These are phyloP conservation scores for Eriosoma lanigerum DNA, from an alignment of 1,140 invertebrate species.

Conservation along the genomic window DNA sequence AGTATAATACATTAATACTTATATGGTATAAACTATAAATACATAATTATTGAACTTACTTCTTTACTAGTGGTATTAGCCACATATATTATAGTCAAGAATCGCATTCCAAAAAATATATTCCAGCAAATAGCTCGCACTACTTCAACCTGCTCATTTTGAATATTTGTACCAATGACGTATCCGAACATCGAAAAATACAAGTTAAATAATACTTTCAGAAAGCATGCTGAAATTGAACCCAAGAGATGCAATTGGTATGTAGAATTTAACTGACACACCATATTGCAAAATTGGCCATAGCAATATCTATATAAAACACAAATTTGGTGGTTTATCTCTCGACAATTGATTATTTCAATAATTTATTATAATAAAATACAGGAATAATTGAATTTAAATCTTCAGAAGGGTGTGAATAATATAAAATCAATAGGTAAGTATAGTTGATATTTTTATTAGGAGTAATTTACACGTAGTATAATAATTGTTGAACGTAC, in stretches of 20 bases:
- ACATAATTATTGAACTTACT: constrained; percentile 35
- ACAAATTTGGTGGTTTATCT: not conserved
- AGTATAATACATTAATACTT: too few relatives aligned
- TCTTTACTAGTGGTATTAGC: constrained; percentile 52
- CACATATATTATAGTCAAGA: constrained; percentile 50
- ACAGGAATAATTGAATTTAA: too few relatives aligned
- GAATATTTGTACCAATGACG: constrained; percentile 47
- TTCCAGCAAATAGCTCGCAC: constrained; percentile 53
- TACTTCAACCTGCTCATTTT: constrained; percentile 42
- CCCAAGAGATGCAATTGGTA: constrained; percentile 54
- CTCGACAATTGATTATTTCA: too few relatives aligned
- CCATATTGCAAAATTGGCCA: constrained; percentile 53
- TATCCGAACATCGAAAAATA: constrained; percentile 55
- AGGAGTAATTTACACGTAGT: too few relatives aligned
- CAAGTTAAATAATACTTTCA: constrained; percentile 54
- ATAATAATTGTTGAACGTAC: too few relatives aligned
- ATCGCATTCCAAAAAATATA: constrained; percentile 53
- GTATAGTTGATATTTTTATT: too few relatives aligned
- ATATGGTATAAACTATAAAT: too few relatives aligned
- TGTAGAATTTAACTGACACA: constrained; percentile 53
- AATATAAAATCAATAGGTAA: too few relatives aligned
- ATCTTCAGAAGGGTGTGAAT: too few relatives aligned
- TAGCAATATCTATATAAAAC: constrained; percentile 52
- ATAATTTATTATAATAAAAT: too few relatives aligned
- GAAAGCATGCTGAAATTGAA: constrained; percentile 53